Evolutionary conservation across 1,140 invertebrate species (phyloP).

Genomic region (Drosophila sp.): DNA sequence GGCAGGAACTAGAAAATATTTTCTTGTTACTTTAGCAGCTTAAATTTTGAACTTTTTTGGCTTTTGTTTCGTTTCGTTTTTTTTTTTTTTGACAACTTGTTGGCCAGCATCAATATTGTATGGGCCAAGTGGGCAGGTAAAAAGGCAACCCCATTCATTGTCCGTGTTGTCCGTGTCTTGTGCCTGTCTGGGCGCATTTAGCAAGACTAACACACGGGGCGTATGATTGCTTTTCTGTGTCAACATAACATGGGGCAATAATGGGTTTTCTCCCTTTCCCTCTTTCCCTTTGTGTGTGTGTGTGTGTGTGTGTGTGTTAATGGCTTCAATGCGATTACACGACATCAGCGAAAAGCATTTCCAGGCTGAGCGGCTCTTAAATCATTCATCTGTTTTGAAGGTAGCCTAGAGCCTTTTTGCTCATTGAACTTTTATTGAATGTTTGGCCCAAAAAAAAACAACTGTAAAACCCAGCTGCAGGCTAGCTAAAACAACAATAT

Average conservation of each 20-base stretch:
- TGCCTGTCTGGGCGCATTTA: conserved; percentile 24
- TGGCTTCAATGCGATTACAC: conserved; percentile 63
- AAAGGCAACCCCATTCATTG: conserved; percentile 2
- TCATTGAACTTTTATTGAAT: conserved; percentile 47
- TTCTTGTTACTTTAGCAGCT: conserved; percentile 11
- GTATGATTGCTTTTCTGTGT: conserved; percentile 61
- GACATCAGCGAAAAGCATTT: conserved; percentile 43
- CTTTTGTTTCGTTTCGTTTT: conserved; percentile 9
- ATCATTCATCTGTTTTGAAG: conserved; percentile 45
- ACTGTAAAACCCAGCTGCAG: conserved; percentile 32
- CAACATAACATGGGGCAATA: conserved; percentile 36
- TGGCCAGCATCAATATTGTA: conserved; percentile 50
- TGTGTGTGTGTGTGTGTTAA: conserved; percentile 39
- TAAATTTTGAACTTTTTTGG: conserved; percentile 12
- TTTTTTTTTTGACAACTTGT: conserved; percentile 34
- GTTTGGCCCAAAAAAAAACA: conserved; percentile 33
- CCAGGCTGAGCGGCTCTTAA: conserved; percentile 44
- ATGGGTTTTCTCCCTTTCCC: conserved; percentile 9
- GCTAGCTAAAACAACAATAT: conserved; percentile 19
- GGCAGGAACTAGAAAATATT: conserved; percentile 22
- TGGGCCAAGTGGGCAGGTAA: conserved; percentile 27
- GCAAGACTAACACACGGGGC: conserved; percentile 38
- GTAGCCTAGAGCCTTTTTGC: conserved; percentile 23
- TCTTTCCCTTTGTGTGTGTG: conserved; percentile 4
- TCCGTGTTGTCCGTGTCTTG: conserved; percentile 23